These are phyloP conservation scores for Danio kyathit DNA, from an alignment of 2,797 vertebrate genomes.

Conservation along the genomic window DNA sequence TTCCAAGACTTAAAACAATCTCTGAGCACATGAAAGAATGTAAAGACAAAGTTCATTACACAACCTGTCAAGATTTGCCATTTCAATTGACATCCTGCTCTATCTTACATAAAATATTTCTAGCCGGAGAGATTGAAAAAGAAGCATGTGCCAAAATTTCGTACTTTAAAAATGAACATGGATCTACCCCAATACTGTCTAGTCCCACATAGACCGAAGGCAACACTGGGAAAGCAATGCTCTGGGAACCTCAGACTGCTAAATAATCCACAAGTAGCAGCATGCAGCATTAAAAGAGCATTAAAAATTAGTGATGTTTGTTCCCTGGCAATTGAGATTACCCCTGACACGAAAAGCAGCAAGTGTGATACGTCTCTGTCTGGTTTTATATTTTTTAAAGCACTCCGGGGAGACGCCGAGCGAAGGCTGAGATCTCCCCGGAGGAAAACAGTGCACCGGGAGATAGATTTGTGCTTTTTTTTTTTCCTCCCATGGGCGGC, in stretches of 20 bases:
- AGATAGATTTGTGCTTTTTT: constrained; percentile 27
- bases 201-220: background rate
- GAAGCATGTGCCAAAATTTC: background rate
- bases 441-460: constrained; percentile 7
- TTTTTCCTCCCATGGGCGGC: constrained; percentile 20
- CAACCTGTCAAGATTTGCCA: background rate
- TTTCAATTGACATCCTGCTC: background rate
- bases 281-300: constrained; percentile 6
- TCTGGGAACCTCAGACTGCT: background rate
- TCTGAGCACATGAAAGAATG: background rate
- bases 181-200: background rate
- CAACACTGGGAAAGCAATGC: background rate
- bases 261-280: constrained; percentile 30
- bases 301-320: constrained; percentile 39
- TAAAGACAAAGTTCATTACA: background rate
- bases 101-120: background rate
- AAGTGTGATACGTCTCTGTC: background rate
- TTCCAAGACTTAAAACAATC: background rate
- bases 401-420: background rate
- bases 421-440: background rate
- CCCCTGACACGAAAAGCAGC: constrained; percentile 11
- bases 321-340: constrained; percentile 32
- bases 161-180: background rate
- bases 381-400: constrained; percentile 22
- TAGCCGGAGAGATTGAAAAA: background rate